These are phyloP conservation scores for Sebastes minor DNA, from an alignment of 2,797 vertebrate species.

Conservation along the genomic window DNA sequence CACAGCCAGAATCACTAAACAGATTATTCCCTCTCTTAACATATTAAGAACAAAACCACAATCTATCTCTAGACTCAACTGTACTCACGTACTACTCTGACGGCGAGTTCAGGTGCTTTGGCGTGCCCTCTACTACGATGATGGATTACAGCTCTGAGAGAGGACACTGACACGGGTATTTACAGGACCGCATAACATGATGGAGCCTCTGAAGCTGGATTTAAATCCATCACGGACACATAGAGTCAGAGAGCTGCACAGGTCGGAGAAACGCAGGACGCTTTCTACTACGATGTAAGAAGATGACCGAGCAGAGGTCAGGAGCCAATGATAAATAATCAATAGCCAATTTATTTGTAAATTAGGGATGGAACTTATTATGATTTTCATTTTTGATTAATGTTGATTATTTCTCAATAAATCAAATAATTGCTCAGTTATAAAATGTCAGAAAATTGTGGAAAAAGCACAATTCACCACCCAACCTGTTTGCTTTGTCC, in stretches of 20 bases:
- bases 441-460: background rate
- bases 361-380: background rate
- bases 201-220: background rate
- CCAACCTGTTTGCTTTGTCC: background rate
- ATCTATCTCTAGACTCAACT: background rate
- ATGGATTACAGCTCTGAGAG: conserved; percentile 22
- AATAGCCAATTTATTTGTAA: background rate
- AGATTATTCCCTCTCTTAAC: background rate
- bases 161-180: conserved; percentile 22
- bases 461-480: background rate
- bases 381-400: background rate
- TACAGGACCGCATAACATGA: conserved; percentile 14
- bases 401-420: background rate
- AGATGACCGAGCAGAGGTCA: background rate
- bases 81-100: background rate
- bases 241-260: background rate
- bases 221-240: background rate
- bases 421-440: no score
- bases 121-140: background rate
- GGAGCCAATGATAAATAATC: background rate
- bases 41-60: background rate
- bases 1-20: background rate
- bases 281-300: background rate
- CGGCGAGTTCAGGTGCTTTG: background rate
- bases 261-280: background rate